Base-by-base conservation (phyloP, 1,140 invertebrate genomes). In the Drosophila punjabiensis region DNA sequence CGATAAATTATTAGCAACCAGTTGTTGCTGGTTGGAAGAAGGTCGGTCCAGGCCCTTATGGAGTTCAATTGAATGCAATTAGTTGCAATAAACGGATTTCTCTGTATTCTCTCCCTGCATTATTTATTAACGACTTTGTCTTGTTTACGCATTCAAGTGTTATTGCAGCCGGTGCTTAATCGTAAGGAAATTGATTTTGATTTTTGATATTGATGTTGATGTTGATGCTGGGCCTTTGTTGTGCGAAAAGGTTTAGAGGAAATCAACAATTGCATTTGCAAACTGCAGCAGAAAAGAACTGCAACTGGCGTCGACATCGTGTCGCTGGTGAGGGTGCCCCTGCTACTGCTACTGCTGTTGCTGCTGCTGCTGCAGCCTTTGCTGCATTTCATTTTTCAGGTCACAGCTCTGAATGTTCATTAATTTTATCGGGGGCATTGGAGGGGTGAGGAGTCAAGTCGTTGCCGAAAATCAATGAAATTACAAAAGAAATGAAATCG, bases 341-440 rank as follows among this genome's bases (percentile, higher is more conserved):
- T 16, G 14, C 35, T 37, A 13, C 35, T 37, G 35, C 35, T 10
- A 11, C 8, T 35, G 43, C 58, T 13, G 33, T 41, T 39, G n/a
- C 48, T 63, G 67, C 55, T 55, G 58, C 60, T 30, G 33, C 58
- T 13, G 33, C 41, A 33, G 24, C 39, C 37, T 30, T 43, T 58
- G 58, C 18, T 63, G 61, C 62, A 78, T 64, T 76, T 68, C 53
- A 71, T 76, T 86, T 82, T 76, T 76, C 66, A 86, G 76, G 70
- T 82, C 76, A 82, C 28, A 79, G 82, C 58, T 71, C 76, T 76
- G 70, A 75, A 87, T 82, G 83, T 82, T 87, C 83, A 86, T 86
- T 86, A 86, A 86, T 86, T 76, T 79, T 78, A 81, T 85, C 78
- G 53, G 61, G 37, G 56, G 18, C 47, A 14, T 18, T 30, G 14